A percentile compares a stretch with the other conserved stretches of the same genome.
These are phyloP conservation scores for Plagiodera versicolora DNA, from an alignment of 2,888 invertebrate genomes.

Conservation along the genomic window DNA sequence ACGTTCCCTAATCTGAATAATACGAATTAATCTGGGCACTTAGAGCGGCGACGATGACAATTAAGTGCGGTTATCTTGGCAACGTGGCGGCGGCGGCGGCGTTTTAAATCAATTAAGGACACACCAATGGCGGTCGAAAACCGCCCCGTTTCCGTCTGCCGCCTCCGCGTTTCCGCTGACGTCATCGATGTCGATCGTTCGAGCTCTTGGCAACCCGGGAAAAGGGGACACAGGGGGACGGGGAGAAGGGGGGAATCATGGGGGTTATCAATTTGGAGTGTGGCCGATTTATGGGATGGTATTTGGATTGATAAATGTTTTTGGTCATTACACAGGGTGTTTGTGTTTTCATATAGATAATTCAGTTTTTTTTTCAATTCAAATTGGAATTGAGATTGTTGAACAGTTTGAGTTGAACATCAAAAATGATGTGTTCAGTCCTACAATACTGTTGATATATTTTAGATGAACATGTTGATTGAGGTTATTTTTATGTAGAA, in stretches of 20 bases:
- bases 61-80: conserved; percentile 22
- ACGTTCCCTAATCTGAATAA: not conserved
- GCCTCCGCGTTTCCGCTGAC: conserved; percentile 33
- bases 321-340: not conserved
- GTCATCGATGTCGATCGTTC: conserved; percentile 35
- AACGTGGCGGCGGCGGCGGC: conserved; percentile 14
- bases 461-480: too few relatives aligned
- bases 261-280: not conserved
- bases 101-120: conserved; percentile 42
- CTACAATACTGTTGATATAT: too few relatives aligned
- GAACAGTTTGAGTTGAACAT: too few relatives aligned
- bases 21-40: not conserved
- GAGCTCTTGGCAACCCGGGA: conserved; percentile 11
- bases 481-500: too few relatives aligned
- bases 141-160: conserved; percentile 37
- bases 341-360: too few relatives aligned
- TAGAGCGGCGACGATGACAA: conserved; percentile 12
- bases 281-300: not conserved
- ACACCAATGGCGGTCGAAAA: conserved; percentile 36
- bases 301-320: not conserved
- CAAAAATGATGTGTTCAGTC: too few relatives aligned
- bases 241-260: not conserved
- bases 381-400: too few relatives aligned
- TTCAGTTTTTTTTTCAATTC: too few relatives aligned
- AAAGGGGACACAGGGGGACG: not conserved